These are phyloP conservation scores for Deilephila elpenor DNA, from an alignment of 2,888 invertebrate genomes.

Conservation along the genomic window DNA sequence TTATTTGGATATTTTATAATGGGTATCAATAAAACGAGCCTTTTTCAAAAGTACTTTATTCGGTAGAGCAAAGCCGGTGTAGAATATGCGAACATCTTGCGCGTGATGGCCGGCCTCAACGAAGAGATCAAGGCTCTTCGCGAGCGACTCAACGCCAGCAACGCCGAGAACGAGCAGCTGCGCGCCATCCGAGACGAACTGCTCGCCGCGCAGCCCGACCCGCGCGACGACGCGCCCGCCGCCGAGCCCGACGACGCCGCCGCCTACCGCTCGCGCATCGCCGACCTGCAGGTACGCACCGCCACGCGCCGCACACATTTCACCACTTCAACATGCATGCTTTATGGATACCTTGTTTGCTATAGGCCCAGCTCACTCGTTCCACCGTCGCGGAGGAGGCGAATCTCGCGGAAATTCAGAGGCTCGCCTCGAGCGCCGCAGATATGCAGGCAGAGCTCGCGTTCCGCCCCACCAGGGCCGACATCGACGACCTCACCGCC, in stretches of 20 bases:
- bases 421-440: slow-evolving; percentile 75
- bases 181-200: slow-evolving; percentile 72
- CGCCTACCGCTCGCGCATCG: slow-evolving; percentile 59
- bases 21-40: background rate
- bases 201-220: slow-evolving; percentile 64
- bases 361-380: slow-evolving; percentile 70
- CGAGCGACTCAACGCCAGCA: slow-evolving; percentile 60
- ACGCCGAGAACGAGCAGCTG: slow-evolving; percentile 69
- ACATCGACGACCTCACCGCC: slow-evolving; percentile 83
- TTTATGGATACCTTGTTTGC: background rate
- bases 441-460: slow-evolving; percentile 85
- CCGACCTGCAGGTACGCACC: slow-evolving; percentile 68
- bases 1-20: background rate
- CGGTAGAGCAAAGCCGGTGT: slow-evolving; percentile 70
- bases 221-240: slow-evolving; percentile 47
- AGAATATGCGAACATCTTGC: slow-evolving; percentile 76
- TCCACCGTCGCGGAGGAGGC: slow-evolving; percentile 83
- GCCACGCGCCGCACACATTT: background rate
- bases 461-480: slow-evolving; percentile 84
- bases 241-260: slow-evolving; percentile 59
- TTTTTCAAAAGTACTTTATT: background rate
- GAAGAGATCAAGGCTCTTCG: slow-evolving; percentile 77
- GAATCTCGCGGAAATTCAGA: slow-evolving; percentile 84
- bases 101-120: slow-evolving; percentile 78
- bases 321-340: background rate